Percentiles rank a stretch among this genome's conserved stretches.
Evolutionary conservation across 2,888 invertebrate species (phyloP).

Genomic region (Ischnus inquisitorius): DNA sequence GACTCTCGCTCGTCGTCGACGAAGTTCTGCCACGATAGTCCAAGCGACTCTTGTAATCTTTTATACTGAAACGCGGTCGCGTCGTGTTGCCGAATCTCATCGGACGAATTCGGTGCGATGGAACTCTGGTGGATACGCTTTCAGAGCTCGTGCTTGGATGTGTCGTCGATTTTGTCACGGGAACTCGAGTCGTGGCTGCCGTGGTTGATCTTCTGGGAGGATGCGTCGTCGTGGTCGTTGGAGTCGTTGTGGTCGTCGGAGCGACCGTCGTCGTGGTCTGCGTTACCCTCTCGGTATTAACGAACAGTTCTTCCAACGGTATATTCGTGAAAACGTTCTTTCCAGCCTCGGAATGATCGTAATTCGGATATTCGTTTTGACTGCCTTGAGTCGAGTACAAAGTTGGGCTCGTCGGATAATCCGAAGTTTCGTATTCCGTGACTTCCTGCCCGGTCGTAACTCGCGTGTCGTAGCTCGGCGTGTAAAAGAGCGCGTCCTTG

Average conservation of each 20-base stretch:
- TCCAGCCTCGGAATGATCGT: conserved; percentile 30
- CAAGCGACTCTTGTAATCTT: conserved; percentile 90
- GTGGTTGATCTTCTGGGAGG: conserved; percentile 48
- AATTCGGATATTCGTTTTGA: conserved; percentile 19
- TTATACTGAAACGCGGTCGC: conserved; percentile 91
- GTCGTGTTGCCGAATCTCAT: conserved; percentile 85
- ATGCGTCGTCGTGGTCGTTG: conserved; percentile 68
- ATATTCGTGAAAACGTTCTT: conserved; percentile 61
- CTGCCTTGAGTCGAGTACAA: conserved; percentile 24
- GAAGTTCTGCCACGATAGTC: conserved; percentile 83
- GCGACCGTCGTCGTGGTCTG: conserved; percentile 58
- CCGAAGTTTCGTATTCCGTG: conserved; percentile 54
- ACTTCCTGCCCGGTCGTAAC: conserved; percentile 45
- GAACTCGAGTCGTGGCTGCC: conserved; percentile 53
- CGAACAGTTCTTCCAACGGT: conserved; percentile 79
- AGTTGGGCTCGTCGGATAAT: conserved; percentile 49
- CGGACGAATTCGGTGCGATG: conserved; percentile 79
- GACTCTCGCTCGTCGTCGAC: conserved; percentile 72
- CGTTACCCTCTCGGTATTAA: conserved; percentile 74
- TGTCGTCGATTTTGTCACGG: conserved; percentile 42
- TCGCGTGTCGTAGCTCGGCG: conserved; percentile 49
- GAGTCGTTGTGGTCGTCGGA: conserved; percentile 58
- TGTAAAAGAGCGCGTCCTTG: conserved; percentile 55
- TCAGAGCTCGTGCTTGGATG: conserved; percentile 46
- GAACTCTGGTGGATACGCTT: conserved; percentile 66